Percentiles rank a stretch among this genome's conserved stretches.
These are phyloP conservation scores for Ochotona curzoniae DNA, from an alignment of 2,113 vertebrate species.

Conservation along the genomic window DNA sequence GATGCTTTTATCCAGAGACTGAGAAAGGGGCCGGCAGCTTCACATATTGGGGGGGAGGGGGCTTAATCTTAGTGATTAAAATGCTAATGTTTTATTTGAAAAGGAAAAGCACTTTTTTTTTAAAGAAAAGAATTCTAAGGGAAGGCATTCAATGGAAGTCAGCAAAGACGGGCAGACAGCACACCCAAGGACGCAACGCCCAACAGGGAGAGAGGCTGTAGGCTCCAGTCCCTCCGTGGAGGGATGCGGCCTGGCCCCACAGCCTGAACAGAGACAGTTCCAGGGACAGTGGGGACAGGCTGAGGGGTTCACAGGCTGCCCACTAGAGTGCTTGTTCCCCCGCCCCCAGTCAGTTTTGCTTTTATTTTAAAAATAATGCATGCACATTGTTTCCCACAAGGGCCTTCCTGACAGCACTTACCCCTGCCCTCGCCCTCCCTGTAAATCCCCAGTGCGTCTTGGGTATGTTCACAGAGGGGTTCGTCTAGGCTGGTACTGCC, in stretches of 20 bases:
- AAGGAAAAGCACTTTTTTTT: conserved; percentile 60
- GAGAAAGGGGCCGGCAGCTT: conserved; percentile 29
- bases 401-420: background rate
- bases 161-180: conserved; percentile 25
- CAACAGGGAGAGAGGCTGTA: background rate
- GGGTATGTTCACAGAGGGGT: accelerated
- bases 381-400: background rate
- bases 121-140: conserved; percentile 53
- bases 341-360: background rate
- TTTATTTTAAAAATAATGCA: background rate
- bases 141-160: conserved; percentile 25
- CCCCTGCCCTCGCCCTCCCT: background rate
- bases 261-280: conserved; percentile 40
- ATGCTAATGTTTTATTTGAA: conserved; percentile 64
- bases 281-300: background rate
- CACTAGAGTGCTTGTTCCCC: too few species aligned
- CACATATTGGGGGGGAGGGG: background rate
- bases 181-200: background rate
- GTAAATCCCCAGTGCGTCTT: accelerated
- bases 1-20: conserved; percentile 29
- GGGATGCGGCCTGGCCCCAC: conserved; percentile 35
- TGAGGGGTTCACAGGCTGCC: too few species aligned
- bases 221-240: background rate
- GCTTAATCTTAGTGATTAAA: conserved; percentile 38
- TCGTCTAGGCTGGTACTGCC: accelerated